These are phyloP conservation scores for Lasaia peninsularis DNA, from an alignment of 1,140 invertebrate species.

Conservation along the genomic window DNA sequence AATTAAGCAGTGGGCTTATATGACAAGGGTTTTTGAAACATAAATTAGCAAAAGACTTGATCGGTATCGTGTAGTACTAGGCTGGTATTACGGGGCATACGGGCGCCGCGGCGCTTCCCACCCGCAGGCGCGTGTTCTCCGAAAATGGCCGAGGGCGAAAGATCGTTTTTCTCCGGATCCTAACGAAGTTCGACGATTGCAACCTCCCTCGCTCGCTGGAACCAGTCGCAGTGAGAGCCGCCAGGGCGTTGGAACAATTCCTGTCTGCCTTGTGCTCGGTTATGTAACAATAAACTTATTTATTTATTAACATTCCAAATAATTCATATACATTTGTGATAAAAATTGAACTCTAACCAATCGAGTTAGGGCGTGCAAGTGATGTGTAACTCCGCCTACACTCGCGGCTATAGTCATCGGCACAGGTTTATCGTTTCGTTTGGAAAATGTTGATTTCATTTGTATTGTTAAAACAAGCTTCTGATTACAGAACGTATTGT, in stretches of 20 bases:
- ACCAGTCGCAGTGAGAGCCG: constrained; percentile 70
- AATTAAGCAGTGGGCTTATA: constrained; percentile 5
- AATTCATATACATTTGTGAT: constrained; percentile 23
- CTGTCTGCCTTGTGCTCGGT: constrained; percentile 57
- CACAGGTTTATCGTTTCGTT: constrained; percentile 64
- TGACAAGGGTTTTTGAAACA: constrained; percentile 28
- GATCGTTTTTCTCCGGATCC: constrained; percentile 65
- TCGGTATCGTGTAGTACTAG: constrained; percentile 52
- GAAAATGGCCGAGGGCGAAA: constrained; percentile 59
- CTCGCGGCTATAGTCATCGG: constrained; percentile 56
- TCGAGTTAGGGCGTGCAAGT: constrained; percentile 40
- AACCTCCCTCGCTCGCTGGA: constrained; percentile 60
- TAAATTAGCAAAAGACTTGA: constrained; percentile 56
- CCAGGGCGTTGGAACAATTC: constrained; percentile 64
- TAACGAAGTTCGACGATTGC: constrained; percentile 70
- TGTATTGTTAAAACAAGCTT: constrained; percentile 14
- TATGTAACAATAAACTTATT: constrained; percentile 76
- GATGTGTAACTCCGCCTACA: constrained; percentile 63
- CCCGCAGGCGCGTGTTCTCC: constrained; percentile 68
- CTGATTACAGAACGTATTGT: constrained; percentile 1
- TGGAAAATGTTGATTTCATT: constrained; percentile 27
- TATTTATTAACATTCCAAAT: constrained; percentile 62
- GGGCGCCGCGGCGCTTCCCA: constrained; percentile 60
- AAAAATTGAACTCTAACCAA: constrained; percentile 9
- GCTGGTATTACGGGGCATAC: constrained; percentile 51